phyloP scores from a whole-genome alignment of 2,797 vertebrate species.

The Acanthiza pusilla region DNA sequence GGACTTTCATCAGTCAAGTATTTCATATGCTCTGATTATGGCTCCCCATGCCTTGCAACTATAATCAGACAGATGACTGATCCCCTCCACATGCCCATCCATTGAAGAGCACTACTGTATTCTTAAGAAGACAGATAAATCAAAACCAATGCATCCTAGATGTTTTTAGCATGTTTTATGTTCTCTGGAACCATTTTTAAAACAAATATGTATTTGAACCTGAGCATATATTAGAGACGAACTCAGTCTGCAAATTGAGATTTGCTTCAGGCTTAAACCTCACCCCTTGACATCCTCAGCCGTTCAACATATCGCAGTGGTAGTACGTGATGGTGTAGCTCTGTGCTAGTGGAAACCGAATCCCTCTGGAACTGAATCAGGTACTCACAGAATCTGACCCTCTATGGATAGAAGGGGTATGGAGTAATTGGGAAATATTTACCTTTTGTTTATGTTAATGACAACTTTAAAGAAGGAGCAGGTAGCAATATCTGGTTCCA shows the following conservation, averaged over 20 bases:
- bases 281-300: not conserved
- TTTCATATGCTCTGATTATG: not conserved
- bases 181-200: not conserved
- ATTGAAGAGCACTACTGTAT: not conserved
- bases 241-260: not conserved
- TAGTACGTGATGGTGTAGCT: not conserved
- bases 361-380: not conserved
- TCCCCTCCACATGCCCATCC: not conserved
- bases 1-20: not conserved
- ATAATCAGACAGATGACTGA: not conserved
- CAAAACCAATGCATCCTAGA: not conserved
- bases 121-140: not conserved
- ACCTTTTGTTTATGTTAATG: not conserved
- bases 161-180: not conserved
- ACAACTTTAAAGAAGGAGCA: not conserved
- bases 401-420: not conserved
- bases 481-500: not conserved
- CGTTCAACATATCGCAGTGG: not conserved
- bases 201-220: not conserved
- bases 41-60: not conserved
- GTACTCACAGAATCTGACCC: fast-evolving
- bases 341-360: not conserved
- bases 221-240: not conserved
- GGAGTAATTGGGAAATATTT: not conserved
- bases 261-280: not conserved